Evolutionary conservation across 2,113 vertebrate species (phyloP), one percentile per base, ranked within the genome.

Genomic region (Leptobrachium leishanense): DNA sequence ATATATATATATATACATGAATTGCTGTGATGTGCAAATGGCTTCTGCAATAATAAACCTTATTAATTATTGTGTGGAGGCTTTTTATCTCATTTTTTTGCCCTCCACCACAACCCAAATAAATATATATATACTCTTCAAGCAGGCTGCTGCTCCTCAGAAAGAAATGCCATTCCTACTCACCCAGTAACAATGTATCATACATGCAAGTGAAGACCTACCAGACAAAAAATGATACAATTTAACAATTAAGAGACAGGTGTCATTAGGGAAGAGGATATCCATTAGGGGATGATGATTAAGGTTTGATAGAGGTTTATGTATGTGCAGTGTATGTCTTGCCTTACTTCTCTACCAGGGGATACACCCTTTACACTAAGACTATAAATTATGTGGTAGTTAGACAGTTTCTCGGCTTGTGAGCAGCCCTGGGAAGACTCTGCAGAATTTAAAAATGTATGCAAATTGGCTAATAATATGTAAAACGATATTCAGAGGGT

Each of bases 351-450:
- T 78, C 76, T 78, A 53, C 64, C 76, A 78, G 64, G 76, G 76
- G 76, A 78, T 78, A 62, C 76, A 59, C 76, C 76, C 68, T 79
- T 72, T 79, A 79, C 69, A 72, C 76, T 43, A 62, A 72, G 69
- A 65, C 76, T 72, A 79, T 79, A 79, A 79, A 79, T 79, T 72
- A 79, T 72, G 68, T 65, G 68, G 39, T 65, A 72, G 68, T 79
- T 72, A 79, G 76, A 79, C 57, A 50, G 63, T 72, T 79, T 57
- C 57, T 65, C 68, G 42, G 68, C 68, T 72, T 62, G 50, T 40
- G 20, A 79, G 59, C 68, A 79, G 76, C 68, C 9, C 41, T 2
- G 2, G 59, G 68, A 78, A 57, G 76, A 72, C 71, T 68, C 54
- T 15, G 31, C n/a, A 79, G 69, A 73, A 79, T 66, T 50, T 66